Evolutionary conservation across 2,888 invertebrate species (phyloP), one percentile per base, ranked within the genome.

Genomic region (Dysmachus trigonus): DNA sequence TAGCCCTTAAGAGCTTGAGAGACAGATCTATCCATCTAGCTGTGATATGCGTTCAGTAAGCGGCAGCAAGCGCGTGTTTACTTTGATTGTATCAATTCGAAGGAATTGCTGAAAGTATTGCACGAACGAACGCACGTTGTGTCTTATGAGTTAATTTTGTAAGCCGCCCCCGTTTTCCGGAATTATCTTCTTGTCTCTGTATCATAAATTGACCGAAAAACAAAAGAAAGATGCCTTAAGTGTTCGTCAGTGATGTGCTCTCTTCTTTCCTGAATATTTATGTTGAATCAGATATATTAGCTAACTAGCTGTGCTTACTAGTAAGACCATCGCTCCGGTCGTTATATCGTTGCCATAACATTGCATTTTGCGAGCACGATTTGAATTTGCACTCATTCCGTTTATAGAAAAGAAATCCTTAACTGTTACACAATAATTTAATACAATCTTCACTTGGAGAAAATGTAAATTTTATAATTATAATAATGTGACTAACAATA

Each of bases 161-260:
- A 85, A 86, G 85, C 87, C 87, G 87, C 87, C 87, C 73, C 86
- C 87, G 86, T 86, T 87, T 87, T 87, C 87, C 87, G 87, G 87
- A 86, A 87, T 87, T 87, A 87, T 85, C 86, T 74, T 74, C 51
- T 47, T 72, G 72, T 6, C 35, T 73, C 35, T 73, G 30, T 84
- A 41, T 74, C 74, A 51, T 18, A 74, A 85, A 85, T 85, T 74
- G 74, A 74, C 84, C 13, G 51, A 81, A 77, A 77, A 77, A 77
- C 77, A 47, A 77, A 77, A 77, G 77, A 47, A 77, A 77, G 30
- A 77, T 47, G 30, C 41, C 30, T 30, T 82, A 35, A 82, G 82
- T 82, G 82, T 62, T 62, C 35, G 22, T 27, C 7, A 77, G 47
- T 47, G 47, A 41, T 47, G 10, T 77, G n/a, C 47, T 31, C 18